Evolutionary conservation across 1,140 invertebrate species (phyloP), one percentile per base, ranked within the genome.

Genomic region (Drosophila nannoptera): DNA sequence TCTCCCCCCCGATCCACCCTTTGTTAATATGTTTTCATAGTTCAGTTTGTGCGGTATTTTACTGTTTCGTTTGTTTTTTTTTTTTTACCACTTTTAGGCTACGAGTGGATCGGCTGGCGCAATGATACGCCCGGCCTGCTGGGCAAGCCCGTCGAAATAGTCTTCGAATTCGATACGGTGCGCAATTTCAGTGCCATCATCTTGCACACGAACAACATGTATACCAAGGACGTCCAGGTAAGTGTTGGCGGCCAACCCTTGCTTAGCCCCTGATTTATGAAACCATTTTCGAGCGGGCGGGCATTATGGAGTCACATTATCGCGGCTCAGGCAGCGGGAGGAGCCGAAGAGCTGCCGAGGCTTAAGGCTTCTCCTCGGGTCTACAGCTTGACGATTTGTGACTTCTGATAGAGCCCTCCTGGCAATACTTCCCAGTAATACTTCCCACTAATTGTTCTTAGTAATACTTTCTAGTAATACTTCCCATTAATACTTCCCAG

Each of bases 101-200:
- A 94, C 69, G 93, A 96, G 73, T 98, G 97, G 97, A 93, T 98
- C 40, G 97, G 96, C 35, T 98, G 97, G 97, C 93, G 92, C 62
- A 94, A 95, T 88, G 93, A 94, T 55, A 91, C 92, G 29, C 90
- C 89, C 64, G 90, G 91, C 6, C 90, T 88, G 45, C 40, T 92
- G 53, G 92, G 92, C 35, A 91, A 91, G 72, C 91, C 92, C 14
- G 88, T 95, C 6, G 93, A 95, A 89, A 92, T 96, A 56, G 89
- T 93, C n/a, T 96, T 97, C 87, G 93, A 96, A 88, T 98, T 98
- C 89, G 92, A 94, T 69, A 90, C 92, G 35, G 90, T 93, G 7
- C 91, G 95, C 46, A 96, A 97, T 84, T 97, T 98, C 89, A 92
- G 92, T 14, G 92, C 92, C 14, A 93, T 95, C 60, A 92, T 93